These are phyloP conservation scores for Pyrocoelia pectoralis DNA, from an alignment of 2,888 invertebrate genomes.

Conservation along the genomic window DNA sequence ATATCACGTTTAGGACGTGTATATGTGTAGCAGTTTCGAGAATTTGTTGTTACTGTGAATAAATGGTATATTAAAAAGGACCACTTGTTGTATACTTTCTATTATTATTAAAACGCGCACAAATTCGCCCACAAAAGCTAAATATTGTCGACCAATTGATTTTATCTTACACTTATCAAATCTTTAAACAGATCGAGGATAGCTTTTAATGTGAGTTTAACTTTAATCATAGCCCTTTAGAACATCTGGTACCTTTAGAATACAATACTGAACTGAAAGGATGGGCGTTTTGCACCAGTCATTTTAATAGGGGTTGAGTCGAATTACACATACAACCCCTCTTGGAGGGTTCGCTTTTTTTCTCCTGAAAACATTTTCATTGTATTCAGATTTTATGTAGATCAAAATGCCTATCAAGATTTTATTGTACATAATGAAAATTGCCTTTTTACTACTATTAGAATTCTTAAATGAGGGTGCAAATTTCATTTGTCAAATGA, in stretches of 20 bases:
- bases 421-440: constrained; percentile 9
- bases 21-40: constrained; percentile 56
- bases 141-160: constrained; percentile 51
- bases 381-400: constrained; percentile 8
- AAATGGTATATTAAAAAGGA: constrained; percentile 48
- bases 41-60: constrained; percentile 57
- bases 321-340: constrained; percentile 50
- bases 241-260: constrained; percentile 57
- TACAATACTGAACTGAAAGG: constrained; percentile 48
- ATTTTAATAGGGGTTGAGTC: constrained; percentile 53
- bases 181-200: constrained; percentile 54
- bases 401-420: constrained; percentile 10
- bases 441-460: constrained; percentile 5
- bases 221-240: constrained; percentile 57
- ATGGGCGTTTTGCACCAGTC: constrained; percentile 51
- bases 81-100: neutral
- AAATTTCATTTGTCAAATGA: too few relatives aligned
- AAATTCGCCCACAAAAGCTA: constrained; percentile 39
- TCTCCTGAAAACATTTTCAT: constrained; percentile 9
- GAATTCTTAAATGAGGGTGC: neutral
- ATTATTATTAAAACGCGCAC: constrained; percentile 24
- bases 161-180: constrained; percentile 56
- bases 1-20: constrained; percentile 45
- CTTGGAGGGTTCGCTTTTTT: constrained; percentile 18
- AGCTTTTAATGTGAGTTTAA: constrained; percentile 58